Evolutionary conservation across 53 echinoderm and acorn worm genomes (phyloP).

Genomic region (Astropecten irregularis): DNA sequence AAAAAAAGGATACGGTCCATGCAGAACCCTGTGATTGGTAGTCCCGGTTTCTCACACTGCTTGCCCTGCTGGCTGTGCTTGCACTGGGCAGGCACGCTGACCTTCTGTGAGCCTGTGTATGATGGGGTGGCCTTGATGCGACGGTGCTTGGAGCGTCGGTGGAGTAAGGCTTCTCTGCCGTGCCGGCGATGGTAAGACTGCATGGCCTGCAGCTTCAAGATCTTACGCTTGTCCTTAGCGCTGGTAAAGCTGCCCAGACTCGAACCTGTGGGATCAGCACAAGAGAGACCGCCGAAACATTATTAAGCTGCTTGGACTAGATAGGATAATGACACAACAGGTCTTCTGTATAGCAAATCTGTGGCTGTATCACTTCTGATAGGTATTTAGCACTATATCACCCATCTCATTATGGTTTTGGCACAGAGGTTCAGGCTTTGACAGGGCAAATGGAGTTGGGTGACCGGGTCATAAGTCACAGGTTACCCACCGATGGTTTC

Average conservation of each 20-base stretch:
- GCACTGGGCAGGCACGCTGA: constrained; percentile 64
- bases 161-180: constrained; percentile 85
- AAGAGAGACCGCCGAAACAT: no score
- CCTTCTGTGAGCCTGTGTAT: constrained; percentile 67
- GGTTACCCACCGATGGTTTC: constrained; percentile 78
- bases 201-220: constrained; percentile 74
- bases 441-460: no score
- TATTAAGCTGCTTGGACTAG: no score
- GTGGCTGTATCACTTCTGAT: no score
- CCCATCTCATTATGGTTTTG: no score
- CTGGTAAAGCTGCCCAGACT: constrained; percentile 76
- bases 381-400: no score
- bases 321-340: no score
- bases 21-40: constrained; percentile 83
- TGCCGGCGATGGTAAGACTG: constrained; percentile 77
- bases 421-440: no score
- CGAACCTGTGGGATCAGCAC: constrained; percentile 62
- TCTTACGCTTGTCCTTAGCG: constrained; percentile 81
- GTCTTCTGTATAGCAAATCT: no score
- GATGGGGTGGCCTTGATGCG: constrained; percentile 84
- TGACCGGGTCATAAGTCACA: not conserved
- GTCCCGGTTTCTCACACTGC: constrained; percentile 66
- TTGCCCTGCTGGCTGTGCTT: constrained; percentile 47
- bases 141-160: constrained; percentile 78
- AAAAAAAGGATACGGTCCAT: constrained; percentile 90